Base-by-base conservation (phyloP, 2,797 vertebrate species). In the Borostomias antarcticus region DNA sequence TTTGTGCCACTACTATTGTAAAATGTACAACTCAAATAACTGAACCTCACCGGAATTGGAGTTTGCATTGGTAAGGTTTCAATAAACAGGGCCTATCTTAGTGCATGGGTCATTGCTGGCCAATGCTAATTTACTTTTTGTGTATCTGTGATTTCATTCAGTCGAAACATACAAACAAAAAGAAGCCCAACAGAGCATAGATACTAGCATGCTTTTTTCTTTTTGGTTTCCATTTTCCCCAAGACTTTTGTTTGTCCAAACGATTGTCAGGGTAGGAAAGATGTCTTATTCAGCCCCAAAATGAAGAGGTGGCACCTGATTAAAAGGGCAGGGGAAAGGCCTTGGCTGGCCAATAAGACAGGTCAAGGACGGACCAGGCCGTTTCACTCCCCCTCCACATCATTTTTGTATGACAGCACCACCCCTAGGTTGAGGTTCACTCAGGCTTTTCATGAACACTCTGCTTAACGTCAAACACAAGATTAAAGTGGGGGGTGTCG, bases 371-470 rank as follows among this genome's bases (percentile, higher is more conserved):
- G 66, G 77, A 88, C 72, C 86, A 89, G 78, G 75, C 70, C 85
- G 87, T 81, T 82, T 63, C 82, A 81, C 86, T 78, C 69, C 77
- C 80, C 86, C 80, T 54, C 77, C 82, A 67, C 87, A 87, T 92
- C 89, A 89, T 86, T 89, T 93, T 91, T 91, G 79, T 89, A 91
- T 88, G 91, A 92, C 89, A 78, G 91, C 85, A 92, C 86, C 88
- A 93, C 90, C 91, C 90, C 64, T 58, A 85, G 92, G 93, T 93
- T 89, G 93, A 84, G 90, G 93, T 93, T 96, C 94, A 92, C 47
- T 0, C 25, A 81, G 93, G 93, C 93, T 95, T 95, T 94, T 94
- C 93, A 94, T 93, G 93, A 95, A 95, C 93, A 92, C 85, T 89
- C 83, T 77, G 90, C 93, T 90, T 92, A 94, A 92, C 84, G 89